Base-by-base conservation (phyloP, 2,888 invertebrate genomes). In the Atethmia centrago region DNA sequence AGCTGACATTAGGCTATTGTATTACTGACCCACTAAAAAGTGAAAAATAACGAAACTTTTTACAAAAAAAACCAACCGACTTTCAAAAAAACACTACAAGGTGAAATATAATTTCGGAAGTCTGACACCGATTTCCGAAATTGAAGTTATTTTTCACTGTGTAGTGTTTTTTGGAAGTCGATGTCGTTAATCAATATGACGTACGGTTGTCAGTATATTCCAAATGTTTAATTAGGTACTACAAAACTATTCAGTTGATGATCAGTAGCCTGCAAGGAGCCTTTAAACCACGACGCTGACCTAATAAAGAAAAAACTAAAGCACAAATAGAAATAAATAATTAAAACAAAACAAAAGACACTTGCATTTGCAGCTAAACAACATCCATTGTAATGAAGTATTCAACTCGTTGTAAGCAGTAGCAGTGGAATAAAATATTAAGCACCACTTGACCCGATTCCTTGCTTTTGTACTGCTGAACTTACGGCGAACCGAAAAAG, bases 351-450 rank as follows among this genome's bases (percentile, higher is more conserved):
- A 55, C 59, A 42, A 67, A 67, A 81, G 16, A 45, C 64, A n/a
- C 47, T 74, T 69, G 55, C 49, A 82, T 82, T 66, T 42, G 7
- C 69, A 66, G 62, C 56, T 55, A 62, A 77, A 70, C 62, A 70
- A 70, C 56, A 40, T 51, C 62, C 55, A 79, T 74, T 85, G 59
- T 71, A 65, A 72, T 75, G 65, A 87, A 82, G 78, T 75, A 88
- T 88, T 84, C 81, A 88, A 58, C 55, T 64, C 73, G 77, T 80
- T 83, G 85, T 87, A 85, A 88, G 80, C 78, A 82, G 67, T 28
- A 74, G 79, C 63, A 63, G 67, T 71, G 42, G 69, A 81, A 82
- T 88, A 81, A 85, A 86, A 86, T 87, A 89, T 88, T 87, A 84
- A 89, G 75, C 61, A 78, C 64, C 67, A 78, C 85, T 87, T 69